phyloP scores from a whole-genome alignment of 2,888 invertebrate species.

The Synergus laeviventris region DNA sequence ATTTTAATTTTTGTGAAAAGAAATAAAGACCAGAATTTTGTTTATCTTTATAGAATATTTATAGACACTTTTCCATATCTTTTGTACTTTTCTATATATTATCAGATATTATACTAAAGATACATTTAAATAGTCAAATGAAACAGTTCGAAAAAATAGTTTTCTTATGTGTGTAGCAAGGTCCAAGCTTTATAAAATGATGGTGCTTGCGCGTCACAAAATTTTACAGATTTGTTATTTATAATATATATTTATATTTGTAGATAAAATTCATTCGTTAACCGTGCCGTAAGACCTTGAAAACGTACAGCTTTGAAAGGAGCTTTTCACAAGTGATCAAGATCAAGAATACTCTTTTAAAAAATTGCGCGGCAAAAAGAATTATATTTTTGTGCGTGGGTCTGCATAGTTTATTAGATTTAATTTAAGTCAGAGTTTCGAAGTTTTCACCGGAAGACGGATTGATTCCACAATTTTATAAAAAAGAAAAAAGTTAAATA shows the following conservation, averaged over 20 bases:
- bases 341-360: neutral
- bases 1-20: neutral
- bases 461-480: neutral
- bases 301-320: constrained; percentile 22
- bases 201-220: constrained; percentile 23
- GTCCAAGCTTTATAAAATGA: constrained; percentile 23
- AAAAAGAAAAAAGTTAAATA: neutral
- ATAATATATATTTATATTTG: constrained; percentile 5
- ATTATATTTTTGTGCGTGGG: constrained; percentile 2
- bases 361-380: constrained; percentile 31
- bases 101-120: constrained; percentile 27
- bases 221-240: constrained; percentile 21
- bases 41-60: constrained; percentile 10
- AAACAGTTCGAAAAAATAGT: constrained; percentile 48
- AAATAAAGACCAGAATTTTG: neutral
- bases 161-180: constrained; percentile 22
- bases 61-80: constrained; percentile 26
- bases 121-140: constrained; percentile 45
- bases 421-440: neutral
- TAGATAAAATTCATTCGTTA: constrained; percentile 33
- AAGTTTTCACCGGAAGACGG: neutral
- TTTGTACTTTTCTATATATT: constrained; percentile 36
- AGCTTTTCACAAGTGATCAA: constrained; percentile 3
- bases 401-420: neutral
- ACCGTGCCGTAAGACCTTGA: constrained; percentile 7